phyloP scores from a whole-genome alignment of 64 coral and sea anemone genomes.

The Anthopleura sola region DNA sequence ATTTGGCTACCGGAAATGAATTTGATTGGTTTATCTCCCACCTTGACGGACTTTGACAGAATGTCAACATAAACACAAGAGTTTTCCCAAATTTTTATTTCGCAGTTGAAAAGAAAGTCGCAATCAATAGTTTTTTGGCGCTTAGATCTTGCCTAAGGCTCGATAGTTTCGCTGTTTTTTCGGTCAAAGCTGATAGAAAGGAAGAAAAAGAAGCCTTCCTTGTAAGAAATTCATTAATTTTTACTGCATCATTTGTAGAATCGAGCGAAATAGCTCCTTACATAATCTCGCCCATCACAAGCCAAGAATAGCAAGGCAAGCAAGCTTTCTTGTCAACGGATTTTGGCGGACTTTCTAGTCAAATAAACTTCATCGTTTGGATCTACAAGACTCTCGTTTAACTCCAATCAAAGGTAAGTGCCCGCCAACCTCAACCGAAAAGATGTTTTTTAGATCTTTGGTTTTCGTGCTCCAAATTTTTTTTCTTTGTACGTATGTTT shows the following conservation, averaged over 20 bases:
- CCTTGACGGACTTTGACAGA: slow-evolving; percentile 80
- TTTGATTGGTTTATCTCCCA: slow-evolving; percentile 79
- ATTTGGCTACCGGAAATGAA: slow-evolving; percentile 60
- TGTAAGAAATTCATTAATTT: slow-evolving; percentile 17
- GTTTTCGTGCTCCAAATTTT: background rate
- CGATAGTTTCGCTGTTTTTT: background rate
- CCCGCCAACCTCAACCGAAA: background rate
- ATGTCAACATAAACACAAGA: slow-evolving; percentile 96
- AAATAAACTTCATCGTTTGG: background rate
- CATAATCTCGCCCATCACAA: slow-evolving; percentile 26
- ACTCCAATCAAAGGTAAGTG: background rate
- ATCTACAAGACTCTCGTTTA: background rate
- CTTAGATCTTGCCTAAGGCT: slow-evolving; percentile 23
- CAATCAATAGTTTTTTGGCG: slow-evolving; percentile 56
- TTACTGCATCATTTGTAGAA: slow-evolving; percentile 20
- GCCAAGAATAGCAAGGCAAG: slow-evolving; percentile 16
- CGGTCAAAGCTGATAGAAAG: background rate
- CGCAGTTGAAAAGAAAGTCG: slow-evolving; percentile 26
- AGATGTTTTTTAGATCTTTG: background rate
- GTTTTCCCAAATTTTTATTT: slow-evolving; percentile 84
- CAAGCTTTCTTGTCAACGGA: slow-evolving; percentile 30
- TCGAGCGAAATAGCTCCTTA: slow-evolving; percentile 20
- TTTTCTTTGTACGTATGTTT: background rate
- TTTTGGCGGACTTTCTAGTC: slow-evolving; percentile 52
- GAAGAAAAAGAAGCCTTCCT: background rate